Percentiles rank a stretch among this genome's conserved stretches.
phyloP scores from a whole-genome alignment of 37 sponge, comb jelly and placozoan species.

The Eunapius fragilis region DNA sequence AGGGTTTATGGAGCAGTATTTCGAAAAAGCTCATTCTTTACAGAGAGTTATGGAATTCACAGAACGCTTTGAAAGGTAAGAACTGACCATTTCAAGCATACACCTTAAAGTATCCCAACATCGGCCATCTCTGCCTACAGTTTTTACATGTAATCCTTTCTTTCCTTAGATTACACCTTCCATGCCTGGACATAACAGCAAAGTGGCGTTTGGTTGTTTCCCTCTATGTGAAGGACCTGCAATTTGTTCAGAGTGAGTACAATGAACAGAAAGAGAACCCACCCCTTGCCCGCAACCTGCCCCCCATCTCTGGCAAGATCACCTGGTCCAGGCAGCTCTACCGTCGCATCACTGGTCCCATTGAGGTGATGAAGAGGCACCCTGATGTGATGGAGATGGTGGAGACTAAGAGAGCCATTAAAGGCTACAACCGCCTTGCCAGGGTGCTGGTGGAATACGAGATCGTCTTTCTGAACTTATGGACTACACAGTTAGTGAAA shows the following conservation, averaged over 20 bases:
- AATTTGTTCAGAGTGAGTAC: slow-evolving; percentile 81
- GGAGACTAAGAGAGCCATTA: slow-evolving; percentile 83
- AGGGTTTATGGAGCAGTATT: slow-evolving; percentile 48
- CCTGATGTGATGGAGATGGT: slow-evolving; percentile 66
- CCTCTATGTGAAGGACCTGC: slow-evolving; percentile 80
- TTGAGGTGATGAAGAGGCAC: slow-evolving; percentile 66
- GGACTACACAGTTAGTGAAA: slow-evolving; percentile 65
- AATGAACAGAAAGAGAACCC: slow-evolving; percentile 84
- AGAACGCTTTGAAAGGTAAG: slow-evolving; percentile 67
- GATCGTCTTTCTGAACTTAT: slow-evolving; percentile 74
- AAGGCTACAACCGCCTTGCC: slow-evolving; percentile 90
- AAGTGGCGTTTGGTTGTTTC: slow-evolving; percentile 61
- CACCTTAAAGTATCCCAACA: not conserved
- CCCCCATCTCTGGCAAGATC: slow-evolving; percentile 93
- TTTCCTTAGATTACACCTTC: slow-evolving; percentile 61
- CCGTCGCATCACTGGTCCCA: slow-evolving; percentile 82
- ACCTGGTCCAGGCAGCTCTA: slow-evolving; percentile 96
- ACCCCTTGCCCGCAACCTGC: slow-evolving; percentile 91
- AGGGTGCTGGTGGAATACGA: slow-evolving; percentile 94
- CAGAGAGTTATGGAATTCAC: slow-evolving; percentile 50
- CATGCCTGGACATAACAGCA: slow-evolving; percentile 70
- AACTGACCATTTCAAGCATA: not conserved
- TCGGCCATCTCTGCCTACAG: too few species aligned
- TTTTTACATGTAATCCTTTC: not conserved
- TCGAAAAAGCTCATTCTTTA: slow-evolving; percentile 50